These are phyloP conservation scores for Lepidurus couesii DNA, from an alignment of 1,140 invertebrate genomes.

Conservation along the genomic window DNA sequence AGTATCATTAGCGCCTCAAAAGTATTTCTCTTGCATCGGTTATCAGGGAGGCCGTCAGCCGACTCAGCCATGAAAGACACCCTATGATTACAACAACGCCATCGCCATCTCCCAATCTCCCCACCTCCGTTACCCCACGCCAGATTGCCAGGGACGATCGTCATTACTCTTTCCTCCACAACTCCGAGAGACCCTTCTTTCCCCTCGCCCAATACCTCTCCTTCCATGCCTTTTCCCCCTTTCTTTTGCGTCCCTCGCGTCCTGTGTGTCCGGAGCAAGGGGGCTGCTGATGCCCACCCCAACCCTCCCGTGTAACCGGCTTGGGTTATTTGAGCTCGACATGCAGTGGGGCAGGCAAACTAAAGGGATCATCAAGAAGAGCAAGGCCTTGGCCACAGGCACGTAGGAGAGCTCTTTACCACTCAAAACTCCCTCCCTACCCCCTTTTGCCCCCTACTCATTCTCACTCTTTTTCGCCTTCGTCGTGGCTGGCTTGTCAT, in stretches of 20 bases:
- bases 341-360: slow-evolving; percentile 3
- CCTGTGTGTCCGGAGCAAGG: neutral
- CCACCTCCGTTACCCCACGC: neutral
- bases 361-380: slow-evolving; percentile 10
- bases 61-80: neutral
- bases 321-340: slow-evolving; percentile 14
- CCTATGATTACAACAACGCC: neutral
- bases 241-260: neutral
- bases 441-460: neutral
- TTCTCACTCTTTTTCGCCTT: neutral
- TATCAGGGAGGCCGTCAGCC: neutral
- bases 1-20: neutral
- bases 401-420: slow-evolving; percentile 4
- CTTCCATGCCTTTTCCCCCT: neutral
- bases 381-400: slow-evolving; percentile 16
- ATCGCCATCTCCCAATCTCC: slow-evolving; percentile 1
- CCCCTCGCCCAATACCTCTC: neutral
- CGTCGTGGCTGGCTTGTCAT: slow-evolving; percentile 13
- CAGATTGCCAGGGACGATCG: slow-evolving; percentile 13
- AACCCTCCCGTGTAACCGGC: neutral
- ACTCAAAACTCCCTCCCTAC: slow-evolving; percentile 7
- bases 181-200: neutral
- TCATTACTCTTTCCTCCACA: slow-evolving; percentile 15
- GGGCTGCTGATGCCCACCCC: neutral
- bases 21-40: neutral